Conservation (phyloP, 2,113 vertebrate genomes). For the Etheostoma spectabile region DNA sequence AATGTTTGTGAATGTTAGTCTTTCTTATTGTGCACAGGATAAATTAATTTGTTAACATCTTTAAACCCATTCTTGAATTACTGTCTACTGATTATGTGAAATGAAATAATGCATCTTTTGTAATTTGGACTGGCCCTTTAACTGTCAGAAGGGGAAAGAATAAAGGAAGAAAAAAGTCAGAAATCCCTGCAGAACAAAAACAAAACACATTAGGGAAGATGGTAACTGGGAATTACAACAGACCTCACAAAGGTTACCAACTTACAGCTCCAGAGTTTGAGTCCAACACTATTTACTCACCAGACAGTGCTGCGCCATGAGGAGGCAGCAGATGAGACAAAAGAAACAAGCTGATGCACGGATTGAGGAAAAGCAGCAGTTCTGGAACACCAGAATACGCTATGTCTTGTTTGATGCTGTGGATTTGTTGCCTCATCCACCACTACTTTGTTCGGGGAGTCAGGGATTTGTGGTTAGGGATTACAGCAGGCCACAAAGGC, state of each 20-base stretch:
- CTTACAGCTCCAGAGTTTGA: neutral
- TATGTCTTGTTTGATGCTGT: constrained; percentile 69
- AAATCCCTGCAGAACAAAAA: constrained; percentile 11
- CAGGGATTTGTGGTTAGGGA: constrained; percentile 71
- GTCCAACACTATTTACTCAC: neutral
- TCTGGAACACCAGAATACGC: constrained; percentile 47
- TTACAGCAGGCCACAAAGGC: constrained; percentile 70
- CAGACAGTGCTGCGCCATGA: constrained; percentile 34
- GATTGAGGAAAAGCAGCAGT: constrained; percentile 46
- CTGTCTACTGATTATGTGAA: neutral
- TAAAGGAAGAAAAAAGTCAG: neutral
- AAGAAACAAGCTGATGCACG: constrained; percentile 45
- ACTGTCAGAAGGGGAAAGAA: neutral
- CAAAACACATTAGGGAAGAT: neutral
- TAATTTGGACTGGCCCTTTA: constrained; percentile 4
- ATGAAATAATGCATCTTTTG: neutral
- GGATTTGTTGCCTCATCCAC: constrained; percentile 76
- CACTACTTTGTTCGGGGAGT: constrained; percentile 68
- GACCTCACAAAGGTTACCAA: neutral
- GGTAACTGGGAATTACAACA: neutral
- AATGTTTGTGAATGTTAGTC: neutral
- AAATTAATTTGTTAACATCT: neutral
- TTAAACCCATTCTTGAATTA: neutral
- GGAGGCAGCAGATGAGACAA: constrained; percentile 51
- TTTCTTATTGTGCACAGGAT: neutral